phyloP scores from a whole-genome alignment of 2,888 invertebrate species.

The Aphrophora alni region DNA sequence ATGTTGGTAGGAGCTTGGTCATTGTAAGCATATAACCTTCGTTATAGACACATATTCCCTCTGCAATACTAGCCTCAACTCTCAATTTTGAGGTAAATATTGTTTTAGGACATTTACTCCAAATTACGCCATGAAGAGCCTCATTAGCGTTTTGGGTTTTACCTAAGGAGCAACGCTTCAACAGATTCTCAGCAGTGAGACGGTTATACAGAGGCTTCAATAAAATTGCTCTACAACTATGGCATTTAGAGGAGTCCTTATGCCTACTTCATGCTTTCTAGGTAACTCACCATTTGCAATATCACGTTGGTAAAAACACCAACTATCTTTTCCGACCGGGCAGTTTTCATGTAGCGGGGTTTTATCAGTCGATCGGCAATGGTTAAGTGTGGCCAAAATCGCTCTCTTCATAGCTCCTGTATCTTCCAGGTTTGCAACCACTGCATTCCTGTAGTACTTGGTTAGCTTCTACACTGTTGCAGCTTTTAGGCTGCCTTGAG shows the following conservation, averaged over 20 bases:
- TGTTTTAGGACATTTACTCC: constrained; percentile 16
- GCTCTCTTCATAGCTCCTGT: background rate
- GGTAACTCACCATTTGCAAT: background rate
- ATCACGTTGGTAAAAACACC: background rate
- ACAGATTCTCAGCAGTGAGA: background rate
- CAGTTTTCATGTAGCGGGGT: background rate
- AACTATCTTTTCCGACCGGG: too few relatives aligned
- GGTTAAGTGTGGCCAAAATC: constrained; percentile 10
- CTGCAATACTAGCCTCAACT: background rate
- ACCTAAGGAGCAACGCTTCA: background rate
- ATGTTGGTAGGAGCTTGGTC: too few relatives aligned
- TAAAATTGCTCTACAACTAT: background rate
- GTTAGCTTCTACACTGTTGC: background rate
- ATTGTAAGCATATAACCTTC: background rate
- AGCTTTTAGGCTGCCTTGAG: background rate
- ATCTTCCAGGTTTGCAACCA: background rate
- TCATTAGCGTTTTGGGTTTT: constrained; percentile 16
- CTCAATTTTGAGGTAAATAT: background rate
- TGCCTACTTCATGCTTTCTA: too few relatives aligned
- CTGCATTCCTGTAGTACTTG: constrained; percentile 1
- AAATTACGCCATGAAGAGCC: background rate
- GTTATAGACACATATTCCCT: background rate
- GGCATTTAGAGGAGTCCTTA: background rate
- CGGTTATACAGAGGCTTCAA: background rate
- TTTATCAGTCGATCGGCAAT: background rate